phyloP scores from a whole-genome alignment of 2,888 invertebrate species.

The Drosophila phalerata region DNA sequence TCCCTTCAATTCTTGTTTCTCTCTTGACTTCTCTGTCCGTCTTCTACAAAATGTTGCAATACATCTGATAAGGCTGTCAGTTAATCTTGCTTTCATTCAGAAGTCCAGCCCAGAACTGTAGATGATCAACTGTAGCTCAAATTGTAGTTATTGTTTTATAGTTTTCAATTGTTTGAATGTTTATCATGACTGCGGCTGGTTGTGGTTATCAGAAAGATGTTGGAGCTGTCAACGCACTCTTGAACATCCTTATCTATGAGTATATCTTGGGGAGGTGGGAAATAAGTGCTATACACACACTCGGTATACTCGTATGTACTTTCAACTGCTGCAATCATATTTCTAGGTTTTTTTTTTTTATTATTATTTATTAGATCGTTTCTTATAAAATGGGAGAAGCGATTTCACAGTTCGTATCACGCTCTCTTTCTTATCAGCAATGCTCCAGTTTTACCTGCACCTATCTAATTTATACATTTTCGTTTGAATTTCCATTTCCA shows the following conservation, averaged over 20 bases:
- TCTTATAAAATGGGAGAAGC: slow-evolving; percentile 12
- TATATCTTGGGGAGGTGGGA: slow-evolving; percentile 19
- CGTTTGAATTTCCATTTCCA: slow-evolving; percentile 10
- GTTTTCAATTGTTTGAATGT: slow-evolving; percentile 8
- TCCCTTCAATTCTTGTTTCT: neutral
- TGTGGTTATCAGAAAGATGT: slow-evolving; percentile 30
- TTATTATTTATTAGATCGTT: slow-evolving; percentile 56
- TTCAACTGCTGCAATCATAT: slow-evolving; percentile 36
- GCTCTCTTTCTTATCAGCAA: slow-evolving; percentile 43
- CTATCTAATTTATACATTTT: slow-evolving; percentile 37
- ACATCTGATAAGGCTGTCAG: slow-evolving; percentile 2
- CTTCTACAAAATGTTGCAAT: slow-evolving; percentile 9
- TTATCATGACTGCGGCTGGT: slow-evolving; percentile 25
- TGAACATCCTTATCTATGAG: slow-evolving; percentile 44
- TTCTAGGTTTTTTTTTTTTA: slow-evolving; percentile 11
- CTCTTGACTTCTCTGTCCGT: neutral
- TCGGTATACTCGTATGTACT: neutral
- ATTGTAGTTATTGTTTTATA: neutral
- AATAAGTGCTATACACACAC: slow-evolving; percentile 12
- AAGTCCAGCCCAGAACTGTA: neutral
- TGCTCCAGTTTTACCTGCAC: slow-evolving; percentile 52
- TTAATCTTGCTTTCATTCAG: slow-evolving; percentile 8
- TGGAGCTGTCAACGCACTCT: slow-evolving; percentile 54
- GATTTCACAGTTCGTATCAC: slow-evolving; percentile 7
- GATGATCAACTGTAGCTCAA: neutral